Percentiles rank a stretch among this genome's conserved stretches.
Evolutionary conservation across 1,140 invertebrate species (phyloP).

Genomic region (Drosophila nannoptera): DNA sequence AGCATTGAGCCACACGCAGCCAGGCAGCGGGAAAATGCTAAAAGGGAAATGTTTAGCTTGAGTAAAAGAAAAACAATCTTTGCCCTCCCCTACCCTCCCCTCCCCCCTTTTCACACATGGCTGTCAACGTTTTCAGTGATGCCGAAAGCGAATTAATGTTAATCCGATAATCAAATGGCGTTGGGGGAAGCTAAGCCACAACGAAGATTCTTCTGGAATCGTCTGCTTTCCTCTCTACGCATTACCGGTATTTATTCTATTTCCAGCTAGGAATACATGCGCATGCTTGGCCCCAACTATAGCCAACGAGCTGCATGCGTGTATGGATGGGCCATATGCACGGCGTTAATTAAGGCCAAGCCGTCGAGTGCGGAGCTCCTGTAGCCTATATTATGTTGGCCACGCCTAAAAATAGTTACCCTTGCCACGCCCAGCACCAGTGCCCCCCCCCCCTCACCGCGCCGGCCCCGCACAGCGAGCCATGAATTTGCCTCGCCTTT

Average conservation of each 20-base stretch:
- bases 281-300: too few relatives aligned
- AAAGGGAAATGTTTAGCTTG: neutral
- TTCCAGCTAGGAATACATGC: too few relatives aligned
- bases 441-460: too few relatives aligned
- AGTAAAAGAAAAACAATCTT: neutral
- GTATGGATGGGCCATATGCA: conserved; percentile 14
- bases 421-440: neutral
- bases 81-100: neutral
- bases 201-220: too few relatives aligned
- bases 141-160: conserved; percentile 19
- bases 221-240: too few relatives aligned
- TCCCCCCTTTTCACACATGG: neutral
- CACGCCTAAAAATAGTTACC: conserved; percentile 51
- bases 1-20: neutral
- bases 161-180: conserved; percentile 10
- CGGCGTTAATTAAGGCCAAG: conserved; percentile 31
- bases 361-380: neutral
- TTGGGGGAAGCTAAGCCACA: too few relatives aligned
- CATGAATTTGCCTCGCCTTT: conserved; percentile 55
- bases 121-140: conserved; percentile 22
- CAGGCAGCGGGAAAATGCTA: neutral
- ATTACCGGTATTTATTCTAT: too few relatives aligned
- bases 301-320: too few relatives aligned
- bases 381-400: conserved; percentile 30
- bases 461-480: neutral